Evolutionary conservation across 2,797 vertebrate species (phyloP), one percentile per base, ranked within the genome.

Genomic region (Thalassophryne amazonica): DNA sequence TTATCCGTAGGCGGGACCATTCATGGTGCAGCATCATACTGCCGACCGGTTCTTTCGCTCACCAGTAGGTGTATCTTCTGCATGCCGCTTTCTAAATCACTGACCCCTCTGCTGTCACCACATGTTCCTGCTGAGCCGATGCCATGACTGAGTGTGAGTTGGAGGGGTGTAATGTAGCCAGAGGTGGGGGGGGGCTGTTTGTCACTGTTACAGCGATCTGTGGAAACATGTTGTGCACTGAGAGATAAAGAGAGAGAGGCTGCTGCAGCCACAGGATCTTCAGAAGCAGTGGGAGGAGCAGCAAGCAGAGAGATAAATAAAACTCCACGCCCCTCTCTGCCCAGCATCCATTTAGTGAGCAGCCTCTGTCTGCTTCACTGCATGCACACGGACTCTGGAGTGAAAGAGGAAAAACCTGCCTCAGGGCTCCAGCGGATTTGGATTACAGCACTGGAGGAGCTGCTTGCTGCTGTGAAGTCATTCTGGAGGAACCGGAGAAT

Each of bases 271-370:
- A 69, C 71, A 73, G 69, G 49, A 66, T 53, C 57, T 79, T 70
- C 61, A 67, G 43, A 65, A 80, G 53, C 58, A 71, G 71, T 34
- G 20, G 80, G 76, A 84, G 68, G 69, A 76, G 72, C 40, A 51
- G 13, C 16, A 6, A 60, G 55, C 34, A 36, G 60, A 69, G 68
- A 70, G 56, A 66, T 56, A 38, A 39, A 80, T 64, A 79, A 63
- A 72, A 75, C 45, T 74, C 76, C 78, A 76, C 70, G 40, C 60
- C 81, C 73, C 73, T 70, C 69, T 60, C 67, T 67, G 69, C 50
- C 18, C 21, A 83, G 82, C 81, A 78, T 85, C 82, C 72, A 81
- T 86, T 84, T 73, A 78, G 78, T n/a, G 65, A 71, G 69, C 60
- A 51, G 70, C 70, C 60, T 75, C 63, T 51, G 70, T 54, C 39